phyloP scores from a whole-genome alignment of 2,113 vertebrate species.

The Phoenicopterus ruber region DNA sequence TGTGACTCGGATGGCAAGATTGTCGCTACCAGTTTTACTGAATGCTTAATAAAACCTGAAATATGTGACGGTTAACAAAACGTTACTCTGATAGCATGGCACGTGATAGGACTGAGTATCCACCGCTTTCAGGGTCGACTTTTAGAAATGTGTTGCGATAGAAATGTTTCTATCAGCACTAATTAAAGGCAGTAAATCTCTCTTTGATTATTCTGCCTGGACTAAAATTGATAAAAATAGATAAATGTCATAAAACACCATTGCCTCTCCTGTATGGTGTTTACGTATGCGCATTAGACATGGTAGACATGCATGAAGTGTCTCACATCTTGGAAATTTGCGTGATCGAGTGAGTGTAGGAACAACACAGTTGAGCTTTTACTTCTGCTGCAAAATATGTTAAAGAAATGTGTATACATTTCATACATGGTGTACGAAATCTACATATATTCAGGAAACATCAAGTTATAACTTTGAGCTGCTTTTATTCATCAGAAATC shows the following conservation, averaged over 20 bases:
- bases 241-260: background rate
- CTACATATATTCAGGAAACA: background rate
- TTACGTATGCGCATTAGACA: background rate
- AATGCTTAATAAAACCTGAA: background rate
- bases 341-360: background rate
- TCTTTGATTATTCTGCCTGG: background rate
- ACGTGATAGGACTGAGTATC: background rate
- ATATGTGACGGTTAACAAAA: background rate
- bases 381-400: background rate
- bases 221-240: background rate
- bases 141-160: background rate
- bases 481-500: background rate
- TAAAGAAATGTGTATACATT: background rate
- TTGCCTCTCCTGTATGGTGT: background rate
- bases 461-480: background rate
- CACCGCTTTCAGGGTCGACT: fast-evolving
- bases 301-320: background rate
- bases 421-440: background rate
- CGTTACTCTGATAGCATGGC: background rate
- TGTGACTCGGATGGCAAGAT: background rate
- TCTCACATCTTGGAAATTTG: background rate
- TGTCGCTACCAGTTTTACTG: background rate
- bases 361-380: background rate
- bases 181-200: background rate
- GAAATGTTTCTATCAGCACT: background rate